Percentiles rank a stretch among this genome's conserved stretches.
These are phyloP conservation scores for Leptinotarsa peninsularis DNA, from an alignment of 2,888 invertebrate genomes.

Conservation along the genomic window DNA sequence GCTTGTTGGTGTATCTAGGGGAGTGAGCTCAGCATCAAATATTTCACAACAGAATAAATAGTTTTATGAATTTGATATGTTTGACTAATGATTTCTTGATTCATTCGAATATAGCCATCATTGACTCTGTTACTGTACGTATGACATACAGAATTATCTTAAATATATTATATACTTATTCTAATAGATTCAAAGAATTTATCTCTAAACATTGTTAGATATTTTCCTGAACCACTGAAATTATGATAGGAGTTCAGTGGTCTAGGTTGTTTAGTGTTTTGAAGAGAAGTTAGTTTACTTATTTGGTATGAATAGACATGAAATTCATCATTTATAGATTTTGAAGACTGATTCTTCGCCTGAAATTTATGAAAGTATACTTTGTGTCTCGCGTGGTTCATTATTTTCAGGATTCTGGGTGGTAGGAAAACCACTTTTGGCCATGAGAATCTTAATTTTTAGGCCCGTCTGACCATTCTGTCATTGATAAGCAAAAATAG, in stretches of 20 bases:
- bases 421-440: too few species aligned
- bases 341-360: too few species aligned
- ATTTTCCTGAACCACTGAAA: not conserved
- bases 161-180: constrained; percentile 9
- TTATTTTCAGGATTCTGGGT: too few species aligned
- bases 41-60: constrained; percentile 17
- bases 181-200: not conserved
- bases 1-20: not conserved
- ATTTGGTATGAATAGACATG: not conserved
- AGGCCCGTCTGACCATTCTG: too few species aligned
- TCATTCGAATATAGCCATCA: not conserved
- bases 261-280: not conserved
- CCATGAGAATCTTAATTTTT: too few species aligned
- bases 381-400: too few species aligned
- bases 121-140: not conserved
- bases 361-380: too few species aligned
- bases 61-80: constrained; percentile 19
- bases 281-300: not conserved
- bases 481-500: too few species aligned
- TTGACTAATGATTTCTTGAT: constrained; percentile 22
- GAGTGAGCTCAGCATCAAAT: constrained; percentile 15
- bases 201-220: not conserved
- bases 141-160: constrained; percentile 4
- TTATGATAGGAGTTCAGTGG: not conserved
- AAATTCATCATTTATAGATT: not conserved